Conservation (phyloP, 2,797 vertebrate species). For the Sebastes cheni region DNA sequence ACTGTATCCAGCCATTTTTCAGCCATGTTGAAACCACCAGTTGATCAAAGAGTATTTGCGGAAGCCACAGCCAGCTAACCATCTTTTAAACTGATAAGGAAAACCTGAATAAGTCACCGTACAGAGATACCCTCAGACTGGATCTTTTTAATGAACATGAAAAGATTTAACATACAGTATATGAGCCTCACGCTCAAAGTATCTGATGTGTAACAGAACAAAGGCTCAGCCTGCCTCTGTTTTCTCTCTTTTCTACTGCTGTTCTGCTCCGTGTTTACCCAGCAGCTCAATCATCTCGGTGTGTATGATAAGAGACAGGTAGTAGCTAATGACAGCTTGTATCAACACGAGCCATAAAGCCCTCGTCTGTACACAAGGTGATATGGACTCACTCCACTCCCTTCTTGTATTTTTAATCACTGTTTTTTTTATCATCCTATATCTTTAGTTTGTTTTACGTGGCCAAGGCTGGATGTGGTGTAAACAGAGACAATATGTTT, state of each 20-base stretch:
- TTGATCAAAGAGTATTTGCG: constrained; percentile 8
- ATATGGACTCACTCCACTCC: constrained; percentile 25
- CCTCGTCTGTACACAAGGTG: constrained; percentile 27
- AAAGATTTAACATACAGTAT: not conserved
- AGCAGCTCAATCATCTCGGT: constrained; percentile 54
- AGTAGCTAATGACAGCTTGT: constrained; percentile 65
- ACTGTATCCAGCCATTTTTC: not conserved
- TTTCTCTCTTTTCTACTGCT: constrained; percentile 35
- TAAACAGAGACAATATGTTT: constrained; percentile 19
- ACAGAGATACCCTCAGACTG: not conserved
- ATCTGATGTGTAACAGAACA: constrained; percentile 26
- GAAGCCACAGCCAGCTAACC: not conserved
- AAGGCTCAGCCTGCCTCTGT: constrained; percentile 23
- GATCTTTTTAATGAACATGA: not conserved
- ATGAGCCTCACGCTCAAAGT: constrained; percentile 3
- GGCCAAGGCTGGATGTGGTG: not conserved
- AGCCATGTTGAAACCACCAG: constrained; percentile 19
- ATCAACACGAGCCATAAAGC: constrained; percentile 70
- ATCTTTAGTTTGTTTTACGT: constrained; percentile 29
- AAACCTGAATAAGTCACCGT: not conserved
- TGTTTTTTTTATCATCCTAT: constrained; percentile 20
- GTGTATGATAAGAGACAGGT: constrained; percentile 64
- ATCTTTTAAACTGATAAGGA: not conserved
- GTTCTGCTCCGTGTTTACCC: constrained; percentile 56
- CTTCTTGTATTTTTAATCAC: constrained; percentile 49